Base-by-base conservation (phyloP, 2,888 invertebrate genomes). In the Drosophila greeni region DNA sequence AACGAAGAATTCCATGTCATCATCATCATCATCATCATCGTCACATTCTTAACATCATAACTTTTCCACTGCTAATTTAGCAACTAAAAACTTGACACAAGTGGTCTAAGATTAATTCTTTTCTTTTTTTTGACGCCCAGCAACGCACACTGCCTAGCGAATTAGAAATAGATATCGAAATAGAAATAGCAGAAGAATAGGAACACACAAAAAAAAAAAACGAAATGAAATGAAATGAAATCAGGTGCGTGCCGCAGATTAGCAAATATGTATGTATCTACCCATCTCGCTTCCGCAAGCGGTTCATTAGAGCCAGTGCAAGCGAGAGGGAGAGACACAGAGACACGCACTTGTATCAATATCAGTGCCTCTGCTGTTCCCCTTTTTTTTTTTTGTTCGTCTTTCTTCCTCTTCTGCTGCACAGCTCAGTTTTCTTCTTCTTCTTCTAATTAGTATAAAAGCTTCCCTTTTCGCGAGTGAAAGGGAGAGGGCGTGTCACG, bases 231-330 rank as follows among this genome's bases (percentile, higher is more conserved):
- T 18, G 43, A 33, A 65, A 66, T 56, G 29, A 66, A 66, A 66
- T 66, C 66, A 66, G 67, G 66, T 75, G 78, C 70, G 68, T 68
- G 74, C 65, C 72, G 69, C 62, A 69, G 68, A 80, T 74, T 76
- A 77, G 62, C 64, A 69, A 65, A 60, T 57, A 29, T 47, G 14
- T 31, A 37, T 42, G 45, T 18, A 26, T 42, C 18, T 40, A 18
- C 31, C 36, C 34, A n/a, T 47, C 60, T 33, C 24, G 24, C 33
- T 29, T 34, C 24, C 59, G n/a, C 34, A 23, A 18, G 12, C 48
- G 23, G 2, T 24, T 43, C 42, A 60, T 36, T 45, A 33, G 65
- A 52, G 61, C 61, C 4, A 14, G 37, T 23, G 36, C 16, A 70
- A 56, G 55, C 7, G 56, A 56, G 56, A 39, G 14, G 36, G 37